Evolutionary conservation across 2,888 invertebrate genomes (phyloP).

Genomic region (Lottia gigantea): DNA sequence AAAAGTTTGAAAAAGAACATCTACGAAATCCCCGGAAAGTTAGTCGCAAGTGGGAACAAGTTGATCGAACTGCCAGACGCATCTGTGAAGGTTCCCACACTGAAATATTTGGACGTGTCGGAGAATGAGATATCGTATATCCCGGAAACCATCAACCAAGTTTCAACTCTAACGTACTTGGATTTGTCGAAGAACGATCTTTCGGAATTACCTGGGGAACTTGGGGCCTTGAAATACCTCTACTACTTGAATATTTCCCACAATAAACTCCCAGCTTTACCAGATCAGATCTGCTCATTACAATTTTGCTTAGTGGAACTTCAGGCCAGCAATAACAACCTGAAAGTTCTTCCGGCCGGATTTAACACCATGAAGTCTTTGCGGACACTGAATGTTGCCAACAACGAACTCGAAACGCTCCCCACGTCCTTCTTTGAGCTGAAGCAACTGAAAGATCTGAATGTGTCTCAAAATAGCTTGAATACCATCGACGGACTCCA

Average conservation of each 20-base stretch:
- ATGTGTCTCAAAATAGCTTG: conserved; percentile 55
- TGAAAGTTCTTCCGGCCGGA: conserved; percentile 53
- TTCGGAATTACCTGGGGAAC: conserved; percentile 54
- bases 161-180: conserved; percentile 70
- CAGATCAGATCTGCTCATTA: conserved; percentile 75
- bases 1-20: conserved; percentile 55
- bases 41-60: conserved; percentile 56
- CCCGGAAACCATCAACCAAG: conserved; percentile 58
- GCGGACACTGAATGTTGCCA: conserved; percentile 47
- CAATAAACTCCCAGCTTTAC: conserved; percentile 81
- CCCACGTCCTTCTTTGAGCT: conserved; percentile 59
- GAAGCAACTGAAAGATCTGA: conserved; percentile 47
- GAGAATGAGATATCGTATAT: conserved; percentile 56
- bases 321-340: conserved; percentile 51
- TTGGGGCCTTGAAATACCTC: conserved; percentile 61
- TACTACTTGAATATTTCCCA: conserved; percentile 76
- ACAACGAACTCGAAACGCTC: conserved; percentile 55
- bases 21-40: conserved; percentile 59
- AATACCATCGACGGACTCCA: conserved; percentile 43
- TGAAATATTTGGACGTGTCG: conserved; percentile 59
- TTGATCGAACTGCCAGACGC: conserved; percentile 60
- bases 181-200: conserved; percentile 78
- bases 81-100: conserved; percentile 53
- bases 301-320: conserved; percentile 48
- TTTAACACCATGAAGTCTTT: conserved; percentile 54